These are phyloP conservation scores for Oxystoma pomonae DNA, from an alignment of 2,888 invertebrate species.

Conservation along the genomic window DNA sequence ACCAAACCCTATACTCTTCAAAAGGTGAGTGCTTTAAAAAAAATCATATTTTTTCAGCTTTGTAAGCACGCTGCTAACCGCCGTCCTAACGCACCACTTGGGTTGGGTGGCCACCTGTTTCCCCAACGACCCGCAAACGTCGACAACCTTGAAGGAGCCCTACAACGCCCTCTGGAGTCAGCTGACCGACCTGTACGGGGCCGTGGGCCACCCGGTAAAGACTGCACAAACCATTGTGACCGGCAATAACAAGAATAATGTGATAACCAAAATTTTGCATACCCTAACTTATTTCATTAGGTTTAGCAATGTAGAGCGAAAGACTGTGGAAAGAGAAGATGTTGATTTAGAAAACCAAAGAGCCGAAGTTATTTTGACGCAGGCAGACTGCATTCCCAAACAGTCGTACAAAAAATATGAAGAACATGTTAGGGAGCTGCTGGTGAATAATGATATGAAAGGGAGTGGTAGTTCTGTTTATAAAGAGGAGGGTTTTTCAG, in stretches of 20 bases:
- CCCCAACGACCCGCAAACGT: conserved; percentile 42
- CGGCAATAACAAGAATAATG: conserved; percentile 63
- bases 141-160: conserved; percentile 58
- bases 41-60: conserved; percentile 72
- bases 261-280: conserved; percentile 67
- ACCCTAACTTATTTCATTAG: conserved; percentile 84
- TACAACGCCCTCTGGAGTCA: conserved; percentile 92
- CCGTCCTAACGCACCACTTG: conserved; percentile 83
- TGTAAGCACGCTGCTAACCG: conserved; percentile 83
- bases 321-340: conserved; percentile 25
- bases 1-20: no score
- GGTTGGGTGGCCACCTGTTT: conserved; percentile 84
- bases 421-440: conserved; percentile 38
- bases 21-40: no score
- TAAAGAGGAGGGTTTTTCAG: no score
- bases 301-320: conserved; percentile 64
- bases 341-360: conserved; percentile 40
- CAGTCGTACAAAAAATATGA: conserved; percentile 41
- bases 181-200: conserved; percentile 81
- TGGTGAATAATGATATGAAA: conserved; percentile 16
- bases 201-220: conserved; percentile 72
- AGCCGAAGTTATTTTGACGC: conserved; percentile 38
- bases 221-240: conserved; percentile 77
- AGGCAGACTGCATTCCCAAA: conserved; percentile 39
- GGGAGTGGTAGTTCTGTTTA: no score